Evolutionary conservation across 64 coral and sea anemone species (phyloP).

Genomic region (Trachythela sp.): DNA sequence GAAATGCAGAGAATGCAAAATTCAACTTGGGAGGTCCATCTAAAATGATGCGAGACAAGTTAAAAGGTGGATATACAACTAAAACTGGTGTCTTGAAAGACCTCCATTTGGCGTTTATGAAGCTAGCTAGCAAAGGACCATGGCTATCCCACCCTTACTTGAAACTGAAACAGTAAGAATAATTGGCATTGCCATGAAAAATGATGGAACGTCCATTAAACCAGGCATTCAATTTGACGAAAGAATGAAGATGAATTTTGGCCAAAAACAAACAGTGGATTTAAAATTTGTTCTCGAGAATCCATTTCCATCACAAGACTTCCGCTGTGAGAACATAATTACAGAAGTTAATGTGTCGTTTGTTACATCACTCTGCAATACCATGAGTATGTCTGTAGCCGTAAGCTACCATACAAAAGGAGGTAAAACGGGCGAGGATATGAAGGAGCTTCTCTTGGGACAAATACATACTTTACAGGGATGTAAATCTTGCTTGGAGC

Average conservation of each 20-base stretch:
- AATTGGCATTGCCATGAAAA: no score
- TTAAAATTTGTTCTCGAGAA: slow-evolving; percentile 23
- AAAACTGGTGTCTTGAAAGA: not conserved
- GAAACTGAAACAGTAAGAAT: no score
- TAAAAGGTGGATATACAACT: slow-evolving; percentile 36
- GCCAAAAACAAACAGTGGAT: not conserved
- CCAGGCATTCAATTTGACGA: slow-evolving; percentile 16
- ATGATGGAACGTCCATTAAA: no score
- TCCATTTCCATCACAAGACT: not conserved
- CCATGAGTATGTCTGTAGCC: not conserved
- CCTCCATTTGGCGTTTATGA: no score
- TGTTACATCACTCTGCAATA: not conserved
- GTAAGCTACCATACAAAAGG: not conserved
- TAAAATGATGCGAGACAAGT: slow-evolving; percentile 41
- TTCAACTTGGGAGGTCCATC: slow-evolving; percentile 47
- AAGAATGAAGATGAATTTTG: slow-evolving; percentile 3
- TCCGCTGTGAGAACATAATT: not conserved
- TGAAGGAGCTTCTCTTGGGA: not conserved
- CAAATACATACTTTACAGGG: not conserved
- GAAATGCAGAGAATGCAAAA: slow-evolving; percentile 27
- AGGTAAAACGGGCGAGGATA: slow-evolving; percentile 13
- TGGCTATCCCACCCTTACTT: no score
- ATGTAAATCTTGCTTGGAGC: slow-evolving; percentile 24
- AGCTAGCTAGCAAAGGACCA: no score
- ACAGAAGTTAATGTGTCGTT: slow-evolving; percentile 28